phyloP scores from a whole-genome alignment of 2,113 vertebrate species.

The Eulemur macaco region DNA sequence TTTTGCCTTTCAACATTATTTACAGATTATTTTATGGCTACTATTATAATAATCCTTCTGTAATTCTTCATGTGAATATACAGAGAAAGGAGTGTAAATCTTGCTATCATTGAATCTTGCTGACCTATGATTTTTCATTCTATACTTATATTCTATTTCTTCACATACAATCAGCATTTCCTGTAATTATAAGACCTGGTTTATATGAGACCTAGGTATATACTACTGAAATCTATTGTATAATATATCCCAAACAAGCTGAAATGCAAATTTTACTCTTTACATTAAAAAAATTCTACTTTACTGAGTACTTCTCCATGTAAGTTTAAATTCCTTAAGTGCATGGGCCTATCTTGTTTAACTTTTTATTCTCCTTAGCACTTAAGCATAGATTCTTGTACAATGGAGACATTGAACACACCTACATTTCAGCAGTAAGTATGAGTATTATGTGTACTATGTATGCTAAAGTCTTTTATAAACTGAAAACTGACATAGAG shows the following conservation, averaged over 20 bases:
- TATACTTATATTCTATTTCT: neutral
- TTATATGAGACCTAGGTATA: neutral
- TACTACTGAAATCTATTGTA: neutral
- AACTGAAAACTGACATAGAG: neutral
- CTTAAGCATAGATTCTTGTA: neutral
- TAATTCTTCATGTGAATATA: neutral
- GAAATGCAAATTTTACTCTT: slow-evolving; percentile 24
- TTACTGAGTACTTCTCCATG: neutral
- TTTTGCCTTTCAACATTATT: neutral
- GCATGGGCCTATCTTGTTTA: neutral
- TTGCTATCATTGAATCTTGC: neutral
- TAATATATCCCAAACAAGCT: neutral
- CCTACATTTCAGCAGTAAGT: neutral
- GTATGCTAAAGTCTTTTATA: neutral
- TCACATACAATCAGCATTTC: neutral
- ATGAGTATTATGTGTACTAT: neutral
- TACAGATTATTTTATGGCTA: neutral
- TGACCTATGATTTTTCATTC: neutral
- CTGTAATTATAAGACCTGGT: neutral
- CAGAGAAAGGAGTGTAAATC: neutral
- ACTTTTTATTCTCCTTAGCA: neutral
- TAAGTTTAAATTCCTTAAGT: neutral
- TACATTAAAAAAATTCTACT: neutral
- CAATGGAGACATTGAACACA: neutral
- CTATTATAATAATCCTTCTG: neutral